Percentiles rank a stretch among this genome's conserved stretches.
Evolutionary conservation across 1,140 invertebrate species (phyloP).

Genomic region (Trachymyrmex cornetzi): DNA sequence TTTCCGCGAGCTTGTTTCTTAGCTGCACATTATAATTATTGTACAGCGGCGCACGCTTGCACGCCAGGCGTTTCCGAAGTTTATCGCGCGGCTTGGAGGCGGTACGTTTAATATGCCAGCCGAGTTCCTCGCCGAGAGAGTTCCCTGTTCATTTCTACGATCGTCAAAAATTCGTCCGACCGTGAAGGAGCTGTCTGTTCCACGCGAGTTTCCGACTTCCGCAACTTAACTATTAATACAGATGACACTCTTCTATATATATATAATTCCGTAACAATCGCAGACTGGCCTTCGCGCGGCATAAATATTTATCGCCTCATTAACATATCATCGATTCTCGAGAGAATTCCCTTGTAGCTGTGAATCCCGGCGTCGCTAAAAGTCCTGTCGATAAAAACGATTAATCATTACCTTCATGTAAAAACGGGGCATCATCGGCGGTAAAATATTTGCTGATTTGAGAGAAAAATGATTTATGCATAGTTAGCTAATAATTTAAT

Average conservation of each 20-base stretch:
- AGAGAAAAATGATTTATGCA: slow-evolving; percentile 19
- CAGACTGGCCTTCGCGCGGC: slow-evolving; percentile 42
- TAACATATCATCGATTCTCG: slow-evolving; percentile 71
- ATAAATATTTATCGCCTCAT: slow-evolving; percentile 75
- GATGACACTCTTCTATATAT: slow-evolving; percentile 49
- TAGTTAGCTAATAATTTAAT: slow-evolving; percentile 37
- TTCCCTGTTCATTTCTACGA: slow-evolving; percentile 23
- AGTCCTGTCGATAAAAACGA: slow-evolving; percentile 54
- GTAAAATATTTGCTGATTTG: slow-evolving; percentile 7
- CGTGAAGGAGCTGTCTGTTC: slow-evolving; percentile 8
- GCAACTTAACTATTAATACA: slow-evolving; percentile 68
- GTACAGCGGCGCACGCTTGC: slow-evolving; percentile 16
- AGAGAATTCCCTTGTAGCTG: slow-evolving; percentile 59
- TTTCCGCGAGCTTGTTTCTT: slow-evolving; percentile 69
- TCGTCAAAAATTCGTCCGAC: slow-evolving; percentile 67
- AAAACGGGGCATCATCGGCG: neutral
- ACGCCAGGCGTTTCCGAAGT: slow-evolving; percentile 37
- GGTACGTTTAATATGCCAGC: slow-evolving; percentile 35
- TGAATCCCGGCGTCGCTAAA: slow-evolving; percentile 43
- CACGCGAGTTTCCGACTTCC: slow-evolving; percentile 9
- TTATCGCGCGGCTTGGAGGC: slow-evolving; percentile 53
- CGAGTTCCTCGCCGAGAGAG: slow-evolving; percentile 15
- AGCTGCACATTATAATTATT: slow-evolving; percentile 72
- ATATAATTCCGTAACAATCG: slow-evolving; percentile 65
- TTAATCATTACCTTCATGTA: slow-evolving; percentile 46